phyloP scores from a whole-genome alignment of 2,888 invertebrate species.

The Chloroclystis v-ata region DNA sequence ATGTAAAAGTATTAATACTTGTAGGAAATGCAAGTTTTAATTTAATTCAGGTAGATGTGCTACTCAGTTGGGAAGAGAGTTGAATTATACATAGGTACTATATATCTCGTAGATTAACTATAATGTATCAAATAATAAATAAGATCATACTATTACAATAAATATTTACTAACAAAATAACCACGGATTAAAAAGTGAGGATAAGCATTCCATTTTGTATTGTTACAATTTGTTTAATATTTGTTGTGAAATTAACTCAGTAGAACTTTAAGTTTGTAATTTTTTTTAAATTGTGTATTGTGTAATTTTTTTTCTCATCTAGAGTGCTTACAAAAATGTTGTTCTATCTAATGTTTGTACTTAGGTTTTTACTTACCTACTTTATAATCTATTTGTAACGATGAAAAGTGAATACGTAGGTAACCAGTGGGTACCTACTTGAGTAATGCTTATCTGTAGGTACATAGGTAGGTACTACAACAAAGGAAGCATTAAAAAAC shows the following conservation, averaged over 20 bases:
- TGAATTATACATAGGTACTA: conserved; percentile 23
- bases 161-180: conserved; percentile 45
- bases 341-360: background rate
- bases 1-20: too few species aligned
- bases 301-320: background rate
- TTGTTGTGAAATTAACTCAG: too few species aligned
- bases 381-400: too few species aligned
- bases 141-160: conserved; percentile 23
- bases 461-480: too few species aligned
- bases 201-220: conserved; percentile 28
- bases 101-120: conserved; percentile 23
- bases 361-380: background rate
- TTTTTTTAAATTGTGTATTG: conserved; percentile 18
- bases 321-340: background rate
- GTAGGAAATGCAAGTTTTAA: too few species aligned
- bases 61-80: conserved; percentile 27
- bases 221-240: background rate
- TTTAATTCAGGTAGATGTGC: conserved; percentile 11
- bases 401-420: too few species aligned
- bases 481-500: too few species aligned
- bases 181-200: conserved; percentile 35
- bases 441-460: too few species aligned
- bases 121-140: conserved; percentile 21
- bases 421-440: too few species aligned
- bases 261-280: conserved; percentile 7